Percentiles rank a stretch among this genome's conserved stretches.
phyloP scores from a whole-genome alignment of 2,797 vertebrate genomes.

The Molossus alvarezi region DNA sequence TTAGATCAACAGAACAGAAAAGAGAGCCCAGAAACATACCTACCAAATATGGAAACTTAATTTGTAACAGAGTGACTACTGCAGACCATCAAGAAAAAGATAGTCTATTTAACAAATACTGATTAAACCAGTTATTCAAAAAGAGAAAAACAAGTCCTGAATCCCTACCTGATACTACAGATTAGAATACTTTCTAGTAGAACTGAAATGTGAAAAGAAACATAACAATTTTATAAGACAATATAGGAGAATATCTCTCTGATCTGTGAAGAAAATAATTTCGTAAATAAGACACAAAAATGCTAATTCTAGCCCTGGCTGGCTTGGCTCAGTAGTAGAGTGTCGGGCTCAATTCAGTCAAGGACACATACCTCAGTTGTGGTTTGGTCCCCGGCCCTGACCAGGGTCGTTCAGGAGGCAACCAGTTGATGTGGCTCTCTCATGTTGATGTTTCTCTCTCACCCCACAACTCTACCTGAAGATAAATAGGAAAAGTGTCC shows the following conservation, averaged over 20 bases:
- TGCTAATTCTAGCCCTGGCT: neutral
- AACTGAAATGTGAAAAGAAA: slow-evolving; percentile 52
- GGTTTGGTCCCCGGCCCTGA: no score
- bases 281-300: slow-evolving; percentile 37
- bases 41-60: neutral
- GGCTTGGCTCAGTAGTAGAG: no score
- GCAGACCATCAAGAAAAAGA: slow-evolving; percentile 31
- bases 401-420: no score
- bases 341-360: no score
- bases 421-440: no score
- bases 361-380: no score
- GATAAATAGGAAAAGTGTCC: no score
- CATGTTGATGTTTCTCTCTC: no score
- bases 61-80: neutral
- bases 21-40: neutral
- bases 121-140: slow-evolving; percentile 12
- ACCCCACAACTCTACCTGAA: no score
- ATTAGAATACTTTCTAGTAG: slow-evolving; percentile 26
- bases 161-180: neutral
- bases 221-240: neutral
- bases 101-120: neutral
- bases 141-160: neutral
- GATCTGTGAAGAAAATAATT: slow-evolving; percentile 42
- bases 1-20: neutral
- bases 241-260: neutral